A percentile compares a stretch with the other conserved stretches of the same genome.
Conservation (phyloP, 2,113 vertebrate species). For the Pomatostomus ruficeps region DNA sequence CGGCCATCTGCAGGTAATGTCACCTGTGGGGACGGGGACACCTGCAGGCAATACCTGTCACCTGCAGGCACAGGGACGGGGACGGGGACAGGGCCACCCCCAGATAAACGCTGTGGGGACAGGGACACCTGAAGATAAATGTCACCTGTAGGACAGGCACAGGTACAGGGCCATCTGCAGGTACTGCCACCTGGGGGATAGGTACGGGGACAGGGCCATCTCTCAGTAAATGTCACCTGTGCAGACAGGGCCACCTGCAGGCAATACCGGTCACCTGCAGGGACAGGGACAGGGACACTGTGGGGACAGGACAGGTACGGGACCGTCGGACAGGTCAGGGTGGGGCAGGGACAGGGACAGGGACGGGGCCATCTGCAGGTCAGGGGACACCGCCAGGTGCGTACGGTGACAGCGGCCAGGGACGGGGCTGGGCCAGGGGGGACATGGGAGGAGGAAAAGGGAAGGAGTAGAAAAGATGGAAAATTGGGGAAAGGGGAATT, state of each 20-base stretch:
- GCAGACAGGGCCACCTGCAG: too few relatives aligned
- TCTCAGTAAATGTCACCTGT: too few relatives aligned
- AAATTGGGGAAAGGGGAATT: not conserved
- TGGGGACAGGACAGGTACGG: too few relatives aligned
- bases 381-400: not conserved
- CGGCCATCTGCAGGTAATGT: not conserved
- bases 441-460: not conserved
- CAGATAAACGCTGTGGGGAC: not conserved
- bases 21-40: not conserved
- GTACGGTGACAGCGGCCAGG: not conserved
- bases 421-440: too few relatives aligned
- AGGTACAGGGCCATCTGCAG: not conserved
- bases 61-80: too few relatives aligned
- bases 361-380: too few relatives aligned
- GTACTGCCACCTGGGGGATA: not conserved
- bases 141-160: too few relatives aligned
- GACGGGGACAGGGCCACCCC: not conserved
- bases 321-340: too few relatives aligned
- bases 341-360: too few relatives aligned
- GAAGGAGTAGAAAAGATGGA: not conserved
- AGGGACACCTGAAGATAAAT: not conserved
- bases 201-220: too few relatives aligned
- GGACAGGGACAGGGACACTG: not conserved
- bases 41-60: not conserved
- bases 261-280: too few relatives aligned